Percentiles rank a stretch among this genome's conserved stretches.
Evolutionary conservation across 1,140 invertebrate genomes (phyloP).

Genomic region (Mizuhopecten yessoensis): DNA sequence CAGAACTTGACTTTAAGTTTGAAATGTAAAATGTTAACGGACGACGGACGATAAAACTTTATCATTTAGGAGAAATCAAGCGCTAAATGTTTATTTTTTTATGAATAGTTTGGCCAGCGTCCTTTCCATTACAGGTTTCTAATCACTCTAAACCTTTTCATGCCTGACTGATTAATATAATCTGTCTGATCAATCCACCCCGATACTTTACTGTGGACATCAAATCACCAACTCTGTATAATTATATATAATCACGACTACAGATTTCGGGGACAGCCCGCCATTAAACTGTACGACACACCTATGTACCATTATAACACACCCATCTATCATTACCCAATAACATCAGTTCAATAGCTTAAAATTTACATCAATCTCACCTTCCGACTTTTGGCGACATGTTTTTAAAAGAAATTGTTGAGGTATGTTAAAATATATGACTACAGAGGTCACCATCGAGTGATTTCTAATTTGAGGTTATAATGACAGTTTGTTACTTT

Average conservation of each 20-base stretch:
- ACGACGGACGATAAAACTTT: no score
- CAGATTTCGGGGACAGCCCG: background rate
- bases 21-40: no score
- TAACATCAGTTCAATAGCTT: slow-evolving; percentile 30
- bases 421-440: background rate
- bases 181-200: background rate
- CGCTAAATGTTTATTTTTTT: no score
- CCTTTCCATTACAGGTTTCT: no score
- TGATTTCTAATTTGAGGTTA: background rate
- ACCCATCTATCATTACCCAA: slow-evolving; percentile 43
- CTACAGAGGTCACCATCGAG: background rate
- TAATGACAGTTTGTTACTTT: background rate
- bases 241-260: slow-evolving; percentile 4
- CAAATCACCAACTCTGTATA: background rate
- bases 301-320: slow-evolving; percentile 49
- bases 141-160: no score
- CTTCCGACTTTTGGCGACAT: background rate
- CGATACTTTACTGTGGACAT: background rate
- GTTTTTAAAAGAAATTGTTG: background rate
- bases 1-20: no score
- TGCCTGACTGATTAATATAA: background rate
- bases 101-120: no score
- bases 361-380: slow-evolving; percentile 16
- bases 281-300: background rate
- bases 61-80: no score